Conservation (phyloP, 92 coral and sea anemone species). For the Phymanthus crucifer region DNA sequence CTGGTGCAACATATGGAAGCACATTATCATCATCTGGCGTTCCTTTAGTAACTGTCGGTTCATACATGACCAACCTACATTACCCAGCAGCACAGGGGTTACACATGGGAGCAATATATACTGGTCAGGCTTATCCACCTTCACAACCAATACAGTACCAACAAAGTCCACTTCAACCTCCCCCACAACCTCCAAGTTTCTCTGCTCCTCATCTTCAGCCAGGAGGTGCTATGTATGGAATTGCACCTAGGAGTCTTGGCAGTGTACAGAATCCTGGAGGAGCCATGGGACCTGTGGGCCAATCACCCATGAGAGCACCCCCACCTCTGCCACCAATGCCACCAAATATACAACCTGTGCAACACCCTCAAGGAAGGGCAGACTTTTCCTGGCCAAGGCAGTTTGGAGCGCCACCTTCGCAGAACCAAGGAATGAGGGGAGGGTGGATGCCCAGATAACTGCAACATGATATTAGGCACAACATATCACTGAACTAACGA, state of each 20-base stretch:
- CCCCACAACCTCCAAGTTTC: constrained; percentile 63
- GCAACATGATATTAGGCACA: neutral
- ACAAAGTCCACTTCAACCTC: constrained; percentile 38
- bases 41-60: constrained; percentile 37
- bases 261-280: constrained; percentile 68
- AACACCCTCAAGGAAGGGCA: constrained; percentile 35
- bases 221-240: constrained; percentile 62
- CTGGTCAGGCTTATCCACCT: constrained; percentile 65
- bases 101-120: constrained; percentile 60
- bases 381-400: constrained; percentile 83
- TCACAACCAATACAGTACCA: constrained; percentile 46
- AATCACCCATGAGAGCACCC: constrained; percentile 62
- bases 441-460: constrained; percentile 90
- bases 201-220: constrained; percentile 51
- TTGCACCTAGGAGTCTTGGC: constrained; percentile 63
- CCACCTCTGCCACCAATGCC: constrained; percentile 88
- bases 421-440: constrained; percentile 76
- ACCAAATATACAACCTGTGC: constrained; percentile 59
- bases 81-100: constrained; percentile 33
- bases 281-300: constrained; percentile 53
- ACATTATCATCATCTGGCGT: constrained; percentile 17
- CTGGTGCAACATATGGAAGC: constrained; percentile 6
- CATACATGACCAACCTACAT: constrained; percentile 35
- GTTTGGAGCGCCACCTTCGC: constrained; percentile 75
- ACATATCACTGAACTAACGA: too few species aligned